Base-by-base conservation (phyloP, 2,888 invertebrate species). In the Trissoscelio sp. region DNA sequence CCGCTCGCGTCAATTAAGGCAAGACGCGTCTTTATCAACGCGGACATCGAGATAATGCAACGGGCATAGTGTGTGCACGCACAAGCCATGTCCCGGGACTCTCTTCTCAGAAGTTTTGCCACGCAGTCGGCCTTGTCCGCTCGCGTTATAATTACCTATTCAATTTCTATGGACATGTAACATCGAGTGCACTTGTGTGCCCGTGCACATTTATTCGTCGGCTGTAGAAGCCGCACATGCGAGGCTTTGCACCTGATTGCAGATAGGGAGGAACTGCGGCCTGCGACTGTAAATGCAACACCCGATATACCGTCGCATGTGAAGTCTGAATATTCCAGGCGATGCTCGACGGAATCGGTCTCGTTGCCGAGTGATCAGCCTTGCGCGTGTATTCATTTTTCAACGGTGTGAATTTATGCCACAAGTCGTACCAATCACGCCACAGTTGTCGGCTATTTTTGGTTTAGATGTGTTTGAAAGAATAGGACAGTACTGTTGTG, bases 91-190 rank as follows among this genome's bases (percentile, higher is more conserved):
- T 55, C 34, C 24, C 24, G 14, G 60, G 20, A 12, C 31, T 44
- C 64, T 67, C 58, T 79, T 78, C 69, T 70, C 16, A 82, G 82
- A 79, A 77, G 66, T 73, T 79, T 44, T 12, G 64, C 74, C 78
- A 58, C 74, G 46, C 31, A 22, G 66, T 72, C 77, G 69, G 81
- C 67, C 78, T 83, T 75, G 83, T 79, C 83, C 80, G 53, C 77
- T 82, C 84, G 87, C 87, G 88, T 89, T 87, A 86, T 89, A 88
- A 89, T 89, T 89, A 89, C 85, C 87, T 87, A 89, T 89, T 87
- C 88, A 86, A 88, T 89, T 87, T 88, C 87, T 85, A 86, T 82
- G 85, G 84, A 85, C 87, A 87, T 86, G 87, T 87, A 85, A 88
- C 88, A 85, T 86, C 85, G 84, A 79, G 83, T 31, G 84, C 79